Evolutionary conservation across 2,797 vertebrate species (phyloP).

Genomic region (Micropoecilia bifurca): DNA sequence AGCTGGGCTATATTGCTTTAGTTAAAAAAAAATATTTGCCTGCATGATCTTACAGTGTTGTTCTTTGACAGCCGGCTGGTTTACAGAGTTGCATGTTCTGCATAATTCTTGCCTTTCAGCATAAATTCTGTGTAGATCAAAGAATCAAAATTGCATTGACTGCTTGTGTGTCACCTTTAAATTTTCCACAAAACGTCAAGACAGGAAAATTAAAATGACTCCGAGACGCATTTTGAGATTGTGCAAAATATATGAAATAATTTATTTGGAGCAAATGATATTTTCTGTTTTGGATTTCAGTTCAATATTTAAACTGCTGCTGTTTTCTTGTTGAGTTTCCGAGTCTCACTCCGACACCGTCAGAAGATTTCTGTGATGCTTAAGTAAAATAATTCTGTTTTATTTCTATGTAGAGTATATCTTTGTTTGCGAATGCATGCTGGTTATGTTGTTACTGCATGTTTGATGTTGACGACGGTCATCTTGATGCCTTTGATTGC

Average conservation of each 20-base stretch:
- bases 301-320: background rate
- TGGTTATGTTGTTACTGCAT: slow-evolving; percentile 54
- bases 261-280: background rate
- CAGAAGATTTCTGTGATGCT: slow-evolving; percentile 13
- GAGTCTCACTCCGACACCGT: slow-evolving; percentile 1
- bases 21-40: slow-evolving; percentile 32
- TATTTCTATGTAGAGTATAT: background rate
- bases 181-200: background rate
- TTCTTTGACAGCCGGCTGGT: slow-evolving; percentile 13
- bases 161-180: background rate
- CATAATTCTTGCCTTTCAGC: background rate
- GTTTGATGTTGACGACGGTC: slow-evolving; percentile 37
- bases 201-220: background rate
- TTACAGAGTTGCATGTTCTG: slow-evolving; percentile 44
- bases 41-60: slow-evolving; percentile 50
- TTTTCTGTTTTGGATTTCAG: background rate
- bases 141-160: slow-evolving; percentile 8
- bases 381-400: background rate
- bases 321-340: slow-evolving; percentile 2
- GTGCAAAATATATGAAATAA: background rate
- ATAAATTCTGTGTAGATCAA: background rate
- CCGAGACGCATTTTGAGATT: background rate
- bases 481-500: slow-evolving; percentile 65
- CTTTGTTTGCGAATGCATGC: slow-evolving; percentile 56
- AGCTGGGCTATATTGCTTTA: slow-evolving; percentile 49